Conservation (phyloP, 2,113 vertebrate species). For the Pimephales promelas region DNA sequence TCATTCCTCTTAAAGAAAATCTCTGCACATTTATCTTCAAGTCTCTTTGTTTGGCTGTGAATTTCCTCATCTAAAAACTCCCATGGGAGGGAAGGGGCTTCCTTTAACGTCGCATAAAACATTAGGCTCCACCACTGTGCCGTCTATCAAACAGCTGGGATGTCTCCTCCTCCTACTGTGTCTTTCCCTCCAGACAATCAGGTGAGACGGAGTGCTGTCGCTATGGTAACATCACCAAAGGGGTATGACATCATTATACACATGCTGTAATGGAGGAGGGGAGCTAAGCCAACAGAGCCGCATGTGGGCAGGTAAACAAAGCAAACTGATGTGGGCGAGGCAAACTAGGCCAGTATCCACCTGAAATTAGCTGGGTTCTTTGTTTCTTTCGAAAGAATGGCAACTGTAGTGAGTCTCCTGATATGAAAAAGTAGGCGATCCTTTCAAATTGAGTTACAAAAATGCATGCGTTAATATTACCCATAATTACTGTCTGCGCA, state of each 20-base stretch:
- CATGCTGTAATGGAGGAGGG: constrained; percentile 20
- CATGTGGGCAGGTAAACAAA: constrained; percentile 32
- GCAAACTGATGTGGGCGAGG: constrained; percentile 14
- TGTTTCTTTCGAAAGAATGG: not conserved
- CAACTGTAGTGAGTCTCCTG: not conserved
- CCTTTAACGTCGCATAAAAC: not conserved
- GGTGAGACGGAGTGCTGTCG: constrained; percentile 37
- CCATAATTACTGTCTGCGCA: not conserved
- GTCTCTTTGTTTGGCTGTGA: constrained; percentile 18
- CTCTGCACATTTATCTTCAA: not conserved
- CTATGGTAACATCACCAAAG: constrained; percentile 46
- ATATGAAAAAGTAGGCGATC: not conserved
- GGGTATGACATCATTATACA: constrained; percentile 40
- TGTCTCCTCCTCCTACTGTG: constrained; percentile 29
- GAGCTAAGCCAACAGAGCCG: constrained; percentile 8
- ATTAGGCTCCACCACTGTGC: constrained; percentile 3
- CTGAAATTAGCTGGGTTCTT: not conserved
- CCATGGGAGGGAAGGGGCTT: not conserved
- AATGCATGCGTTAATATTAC: not conserved
- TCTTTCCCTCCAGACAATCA: constrained; percentile 38
- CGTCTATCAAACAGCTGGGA: constrained; percentile 31
- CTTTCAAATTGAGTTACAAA: not conserved
- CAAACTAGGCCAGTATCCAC: constrained; percentile 1
- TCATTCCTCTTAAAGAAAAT: constrained; percentile 14
- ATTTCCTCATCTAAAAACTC: not conserved